Evolutionary conservation across 1,140 invertebrate species (phyloP), one percentile per base, ranked within the genome.

Genomic region (Coptotermes formosanus): DNA sequence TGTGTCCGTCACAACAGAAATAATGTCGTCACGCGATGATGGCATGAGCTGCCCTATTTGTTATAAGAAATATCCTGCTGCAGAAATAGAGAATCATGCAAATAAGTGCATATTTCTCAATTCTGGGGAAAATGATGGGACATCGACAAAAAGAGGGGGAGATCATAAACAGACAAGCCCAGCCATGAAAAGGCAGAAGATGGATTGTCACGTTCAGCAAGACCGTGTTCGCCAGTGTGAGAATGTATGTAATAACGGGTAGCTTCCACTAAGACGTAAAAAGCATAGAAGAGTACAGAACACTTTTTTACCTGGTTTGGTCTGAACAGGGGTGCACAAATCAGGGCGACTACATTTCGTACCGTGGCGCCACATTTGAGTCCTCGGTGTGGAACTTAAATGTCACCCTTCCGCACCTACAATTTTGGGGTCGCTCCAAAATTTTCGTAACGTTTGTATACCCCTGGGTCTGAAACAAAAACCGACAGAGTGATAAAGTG

Each of bases 101-200:
- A 93, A 93, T 88, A 94, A 92, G 89, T 95, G 95, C 89, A 91
- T 95, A 85, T 95, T 95, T 91, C 89, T 95, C 44, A 94, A 94
- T 89, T 93, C 93, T 75, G 64, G n/a, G n/a, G 89, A 90, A 16
- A 88, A 89, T 9, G 89, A 86, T 87, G 87, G 55, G 86, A 85
- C 82, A 75, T 81, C 44, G 14, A 81, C 83, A 85, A 84, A 87
- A 21, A 86, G 45, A 52, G 11, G 21, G 7, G n/a, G 2, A 8
- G 83, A 84, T 52, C 23, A 59, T 25, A n/a, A 48, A 32, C n/a
- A 84, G 30, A 64, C 16, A 9, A 86, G 52, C 45, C 75, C 75
- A 52, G 38, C 64, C 1, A 11, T 4, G 44, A 86, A 86, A 86
- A 81, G 85, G 23, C 64, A 43, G 44, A 86, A 82, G 59, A 86